These are phyloP conservation scores for Stegastes partitus DNA, from an alignment of 2,113 vertebrate genomes.

Conservation along the genomic window DNA sequence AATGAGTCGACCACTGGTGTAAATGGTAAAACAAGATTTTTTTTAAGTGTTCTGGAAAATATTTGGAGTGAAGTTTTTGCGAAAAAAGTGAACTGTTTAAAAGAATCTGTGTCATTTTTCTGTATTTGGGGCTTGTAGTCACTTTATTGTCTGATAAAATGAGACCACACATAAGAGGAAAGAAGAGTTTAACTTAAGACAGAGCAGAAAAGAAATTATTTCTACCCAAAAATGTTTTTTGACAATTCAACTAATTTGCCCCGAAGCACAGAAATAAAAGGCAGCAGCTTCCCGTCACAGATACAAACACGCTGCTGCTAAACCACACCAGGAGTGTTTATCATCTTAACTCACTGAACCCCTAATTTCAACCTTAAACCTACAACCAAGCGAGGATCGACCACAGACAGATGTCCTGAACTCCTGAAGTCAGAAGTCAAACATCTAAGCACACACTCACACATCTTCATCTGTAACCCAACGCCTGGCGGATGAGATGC, in stretches of 20 bases:
- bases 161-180: neutral
- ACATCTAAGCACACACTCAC: neutral
- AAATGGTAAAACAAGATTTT: too few relatives aligned
- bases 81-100: too few relatives aligned
- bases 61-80: too few relatives aligned
- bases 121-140: neutral
- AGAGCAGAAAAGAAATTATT: too few relatives aligned
- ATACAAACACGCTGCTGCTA: constrained; percentile 44
- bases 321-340: neutral
- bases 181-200: neutral
- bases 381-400: too few relatives aligned
- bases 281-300: constrained; percentile 41
- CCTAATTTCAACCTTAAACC: constrained; percentile 1
- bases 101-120: neutral
- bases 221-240: too few relatives aligned
- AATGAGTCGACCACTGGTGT: too few relatives aligned
- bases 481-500: constrained; percentile 34
- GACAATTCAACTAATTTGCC: too few relatives aligned
- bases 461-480: constrained; percentile 23
- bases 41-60: too few relatives aligned
- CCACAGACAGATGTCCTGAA: too few relatives aligned
- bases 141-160: neutral
- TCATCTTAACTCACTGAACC: constrained; percentile 18
- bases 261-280: constrained; percentile 9
- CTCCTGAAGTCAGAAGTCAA: neutral